These are phyloP conservation scores for Drosophila siamana DNA, from an alignment of 2,888 invertebrate species.

Conservation along the genomic window DNA sequence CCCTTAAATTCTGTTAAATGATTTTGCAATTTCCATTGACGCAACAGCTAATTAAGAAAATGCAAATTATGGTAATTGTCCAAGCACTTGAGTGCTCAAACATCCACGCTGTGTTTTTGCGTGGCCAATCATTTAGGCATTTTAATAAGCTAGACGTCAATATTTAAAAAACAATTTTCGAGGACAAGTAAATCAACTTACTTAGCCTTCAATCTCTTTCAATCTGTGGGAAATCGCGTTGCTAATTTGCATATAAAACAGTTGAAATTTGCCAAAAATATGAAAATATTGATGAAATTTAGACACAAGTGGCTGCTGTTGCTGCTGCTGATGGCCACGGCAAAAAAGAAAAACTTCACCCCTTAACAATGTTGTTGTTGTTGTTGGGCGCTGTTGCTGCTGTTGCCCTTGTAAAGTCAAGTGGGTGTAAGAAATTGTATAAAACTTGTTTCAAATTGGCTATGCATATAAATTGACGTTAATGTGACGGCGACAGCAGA, in stretches of 20 bases:
- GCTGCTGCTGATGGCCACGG: conserved; percentile 16
- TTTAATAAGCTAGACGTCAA: conserved; percentile 72
- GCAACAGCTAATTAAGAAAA: conserved; percentile 17
- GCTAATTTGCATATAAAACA: conserved; percentile 85
- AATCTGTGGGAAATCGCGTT: conserved; percentile 71
- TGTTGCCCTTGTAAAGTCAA: conserved; percentile 78
- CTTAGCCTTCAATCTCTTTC: conserved; percentile 38
- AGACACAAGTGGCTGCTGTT: conserved; percentile 46
- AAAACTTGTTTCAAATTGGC: conserved; percentile 85
- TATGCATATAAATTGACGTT: conserved; percentile 86
- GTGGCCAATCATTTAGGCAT: conserved; percentile 77
- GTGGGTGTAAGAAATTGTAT: conserved; percentile 85
- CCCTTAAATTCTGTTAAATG: neutral
- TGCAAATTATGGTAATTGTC: conserved; percentile 60
- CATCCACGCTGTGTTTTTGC: neutral
- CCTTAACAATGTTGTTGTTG: conserved; percentile 46
- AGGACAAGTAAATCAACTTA: conserved; percentile 56
- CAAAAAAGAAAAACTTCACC: conserved; percentile 38
- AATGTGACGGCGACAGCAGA: conserved; percentile 76
- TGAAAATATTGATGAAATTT: conserved; percentile 82
- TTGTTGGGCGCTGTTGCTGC: conserved; percentile 36
- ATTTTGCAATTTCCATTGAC: neutral
- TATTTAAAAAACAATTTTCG: conserved; percentile 73
- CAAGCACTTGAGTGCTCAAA: conserved; percentile 53
- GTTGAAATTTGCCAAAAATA: conserved; percentile 77